Conservation (phyloP, 2,113 vertebrate genomes). For the Rhinopithecus roxellana region DNA sequence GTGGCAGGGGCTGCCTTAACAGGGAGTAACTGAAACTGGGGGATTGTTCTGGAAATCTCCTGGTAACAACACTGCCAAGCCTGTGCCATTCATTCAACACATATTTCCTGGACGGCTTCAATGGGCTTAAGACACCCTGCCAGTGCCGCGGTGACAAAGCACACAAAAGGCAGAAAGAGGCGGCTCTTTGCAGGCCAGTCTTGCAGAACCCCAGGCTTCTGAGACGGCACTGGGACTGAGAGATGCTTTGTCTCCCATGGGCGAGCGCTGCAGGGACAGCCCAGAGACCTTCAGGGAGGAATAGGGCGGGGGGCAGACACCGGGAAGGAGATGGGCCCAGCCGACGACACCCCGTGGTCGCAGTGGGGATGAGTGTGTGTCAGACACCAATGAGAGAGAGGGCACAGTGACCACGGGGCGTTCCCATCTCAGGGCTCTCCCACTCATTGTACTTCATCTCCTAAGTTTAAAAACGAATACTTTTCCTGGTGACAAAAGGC, state of each 20-base stretch:
- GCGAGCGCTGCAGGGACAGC: neutral
- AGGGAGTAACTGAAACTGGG: accelerated
- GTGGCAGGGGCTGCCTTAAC: accelerated
- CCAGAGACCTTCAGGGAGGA: neutral
- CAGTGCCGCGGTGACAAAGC: accelerated
- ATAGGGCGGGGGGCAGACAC: accelerated
- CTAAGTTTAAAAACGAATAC: neutral
- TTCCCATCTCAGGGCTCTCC: accelerated
- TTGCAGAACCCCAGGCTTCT: accelerated
- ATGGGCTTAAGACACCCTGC: accelerated
- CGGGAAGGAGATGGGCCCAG: accelerated
- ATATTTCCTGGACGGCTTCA: accelerated
- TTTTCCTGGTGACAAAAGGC: too few relatives aligned
- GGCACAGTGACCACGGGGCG: accelerated
- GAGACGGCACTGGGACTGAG: accelerated
- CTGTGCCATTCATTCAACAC: accelerated
- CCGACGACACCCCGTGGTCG: accelerated
- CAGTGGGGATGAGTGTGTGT: accelerated
- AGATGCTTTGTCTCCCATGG: accelerated
- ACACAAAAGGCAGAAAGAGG: accelerated
- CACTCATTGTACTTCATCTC: accelerated
- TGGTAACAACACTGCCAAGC: accelerated
- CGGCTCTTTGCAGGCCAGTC: accelerated
- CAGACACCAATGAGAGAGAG: accelerated
- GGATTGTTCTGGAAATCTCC: accelerated